A percentile compares a stretch with the other conserved stretches of the same genome.
Evolutionary conservation across 2,797 vertebrate genomes (phyloP).

Genomic region (Rhinophrynus dorsalis): DNA sequence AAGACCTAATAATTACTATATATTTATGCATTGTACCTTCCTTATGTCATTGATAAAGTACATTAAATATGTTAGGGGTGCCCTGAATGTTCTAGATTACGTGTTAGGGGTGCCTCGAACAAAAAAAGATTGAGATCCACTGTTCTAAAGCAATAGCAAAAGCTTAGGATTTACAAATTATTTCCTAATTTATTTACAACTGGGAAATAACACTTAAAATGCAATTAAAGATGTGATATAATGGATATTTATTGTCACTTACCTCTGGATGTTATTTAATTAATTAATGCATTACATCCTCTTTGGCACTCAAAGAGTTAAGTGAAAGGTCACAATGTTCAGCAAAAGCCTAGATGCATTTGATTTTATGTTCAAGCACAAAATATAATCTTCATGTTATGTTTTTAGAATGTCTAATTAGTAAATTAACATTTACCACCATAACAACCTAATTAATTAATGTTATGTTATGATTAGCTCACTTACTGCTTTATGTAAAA

Average conservation of each 20-base stretch:
- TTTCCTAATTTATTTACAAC: too few relatives aligned
- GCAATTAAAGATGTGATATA: slow-evolving; percentile 9
- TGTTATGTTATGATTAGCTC: slow-evolving; percentile 43
- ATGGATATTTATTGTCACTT: slow-evolving; percentile 14
- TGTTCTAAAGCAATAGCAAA: too few relatives aligned
- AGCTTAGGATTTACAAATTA: too few relatives aligned
- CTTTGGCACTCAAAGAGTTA: too few relatives aligned
- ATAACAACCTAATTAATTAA: slow-evolving; percentile 45
- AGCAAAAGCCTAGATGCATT: slow-evolving; percentile 31
- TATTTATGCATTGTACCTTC: too few relatives aligned
- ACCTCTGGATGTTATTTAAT: slow-evolving; percentile 35
- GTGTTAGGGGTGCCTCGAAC: too few relatives aligned
- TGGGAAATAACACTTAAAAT: neutral
- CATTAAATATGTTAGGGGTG: too few relatives aligned
- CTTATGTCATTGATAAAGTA: too few relatives aligned
- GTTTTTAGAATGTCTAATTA: slow-evolving; percentile 43
- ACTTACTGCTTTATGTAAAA: slow-evolving; percentile 41
- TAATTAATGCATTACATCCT: too few relatives aligned
- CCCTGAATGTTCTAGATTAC: too few relatives aligned
- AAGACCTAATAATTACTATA: too few relatives aligned
- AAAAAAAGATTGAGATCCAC: too few relatives aligned
- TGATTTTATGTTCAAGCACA: slow-evolving; percentile 35
- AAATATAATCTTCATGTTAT: slow-evolving; percentile 40
- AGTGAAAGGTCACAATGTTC: slow-evolving; percentile 40
- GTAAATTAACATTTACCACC: slow-evolving; percentile 46